Conservation (phyloP, 2,888 invertebrate species). For the Galerucella nymphaeae region DNA sequence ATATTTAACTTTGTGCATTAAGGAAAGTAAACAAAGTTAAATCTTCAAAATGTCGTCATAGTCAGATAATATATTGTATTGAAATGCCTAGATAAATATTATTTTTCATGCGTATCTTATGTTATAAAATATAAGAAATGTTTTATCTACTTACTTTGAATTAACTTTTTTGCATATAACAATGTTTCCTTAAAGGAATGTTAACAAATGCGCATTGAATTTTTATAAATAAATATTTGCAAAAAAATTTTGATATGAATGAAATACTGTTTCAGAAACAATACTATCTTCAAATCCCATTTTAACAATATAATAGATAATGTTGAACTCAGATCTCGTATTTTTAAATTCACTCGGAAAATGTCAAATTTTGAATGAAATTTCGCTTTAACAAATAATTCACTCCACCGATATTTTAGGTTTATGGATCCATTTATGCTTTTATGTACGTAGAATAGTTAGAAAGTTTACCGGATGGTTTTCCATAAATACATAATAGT, state of each 20-base stretch:
- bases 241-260: background rate
- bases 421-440: too few relatives aligned
- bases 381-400: too few relatives aligned
- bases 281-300: background rate
- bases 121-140: background rate
- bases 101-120: constrained; percentile 1
- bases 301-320: background rate
- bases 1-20: background rate
- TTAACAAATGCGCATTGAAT: background rate
- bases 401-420: too few relatives aligned
- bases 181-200: background rate
- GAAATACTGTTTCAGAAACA: background rate
- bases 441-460: too few relatives aligned
- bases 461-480: too few relatives aligned
- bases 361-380: too few relatives aligned
- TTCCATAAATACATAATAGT: too few relatives aligned
- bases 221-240: background rate
- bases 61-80: background rate
- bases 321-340: too few relatives aligned
- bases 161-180: background rate
- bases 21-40: background rate
- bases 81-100: background rate
- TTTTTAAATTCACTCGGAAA: too few relatives aligned
- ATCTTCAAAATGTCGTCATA: background rate
- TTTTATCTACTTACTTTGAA: background rate